phyloP scores from a whole-genome alignment of 2,888 invertebrate genomes.

The Andrena haemorrhoa region DNA sequence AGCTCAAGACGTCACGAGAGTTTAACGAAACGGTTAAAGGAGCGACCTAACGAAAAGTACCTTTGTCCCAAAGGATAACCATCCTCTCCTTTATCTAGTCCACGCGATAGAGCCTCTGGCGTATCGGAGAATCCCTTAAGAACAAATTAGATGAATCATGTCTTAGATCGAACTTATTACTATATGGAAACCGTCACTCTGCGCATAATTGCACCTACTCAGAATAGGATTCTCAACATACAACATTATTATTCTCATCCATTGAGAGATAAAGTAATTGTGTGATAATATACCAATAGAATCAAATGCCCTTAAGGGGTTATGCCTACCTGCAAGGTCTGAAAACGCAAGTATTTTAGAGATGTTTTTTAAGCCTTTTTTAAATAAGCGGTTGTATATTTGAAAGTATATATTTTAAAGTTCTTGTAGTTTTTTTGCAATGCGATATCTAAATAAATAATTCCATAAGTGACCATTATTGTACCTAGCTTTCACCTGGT shows the following conservation, averaged over 20 bases:
- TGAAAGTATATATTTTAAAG: too few relatives aligned
- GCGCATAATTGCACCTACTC: constrained; percentile 19
- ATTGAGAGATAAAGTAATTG: not conserved
- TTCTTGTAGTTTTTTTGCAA: too few relatives aligned
- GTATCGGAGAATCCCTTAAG: constrained; percentile 62
- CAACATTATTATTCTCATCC: not conserved
- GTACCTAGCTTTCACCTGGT: too few relatives aligned
- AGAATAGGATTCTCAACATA: constrained; percentile 20
- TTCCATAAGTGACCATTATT: too few relatives aligned
- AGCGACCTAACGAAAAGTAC: constrained; percentile 70
- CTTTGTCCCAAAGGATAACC: constrained; percentile 71
- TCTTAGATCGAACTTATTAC: constrained; percentile 33
- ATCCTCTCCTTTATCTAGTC: constrained; percentile 67
- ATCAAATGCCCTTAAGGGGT: too few relatives aligned
- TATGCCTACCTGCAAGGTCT: too few relatives aligned
- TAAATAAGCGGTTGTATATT: too few relatives aligned
- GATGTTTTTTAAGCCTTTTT: too few relatives aligned
- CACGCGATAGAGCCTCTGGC: constrained; percentile 51
- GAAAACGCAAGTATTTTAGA: too few relatives aligned
- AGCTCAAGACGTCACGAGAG: constrained; percentile 73
- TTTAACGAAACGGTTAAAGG: constrained; percentile 74
- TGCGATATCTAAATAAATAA: too few relatives aligned
- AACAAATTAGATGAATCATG: constrained; percentile 61
- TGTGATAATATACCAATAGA: too few relatives aligned
- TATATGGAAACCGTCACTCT: not conserved